Conservation (phyloP, 1,140 invertebrate genomes). For the Diachasma alloeum region DNA sequence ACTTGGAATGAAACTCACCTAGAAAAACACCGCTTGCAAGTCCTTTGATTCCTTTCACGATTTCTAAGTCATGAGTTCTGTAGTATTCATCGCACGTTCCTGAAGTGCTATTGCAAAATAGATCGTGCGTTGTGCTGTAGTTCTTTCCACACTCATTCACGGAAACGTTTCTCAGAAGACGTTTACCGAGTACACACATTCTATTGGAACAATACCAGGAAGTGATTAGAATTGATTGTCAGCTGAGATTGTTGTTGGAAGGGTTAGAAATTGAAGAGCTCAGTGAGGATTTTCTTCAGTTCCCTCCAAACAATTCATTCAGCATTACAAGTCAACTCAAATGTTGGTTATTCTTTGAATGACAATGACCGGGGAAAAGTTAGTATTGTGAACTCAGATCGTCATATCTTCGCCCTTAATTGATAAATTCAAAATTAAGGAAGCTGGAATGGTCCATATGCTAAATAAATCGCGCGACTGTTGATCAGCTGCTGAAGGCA, state of each 20-base stretch:
- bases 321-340: not conserved
- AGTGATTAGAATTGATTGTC: slow-evolving; percentile 18
- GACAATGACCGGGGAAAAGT: too few relatives aligned
- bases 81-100: slow-evolving; percentile 83
- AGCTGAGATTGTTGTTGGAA: not conserved
- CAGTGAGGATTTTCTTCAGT: not conserved
- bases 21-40: slow-evolving; percentile 80
- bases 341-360: not conserved
- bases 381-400: too few relatives aligned
- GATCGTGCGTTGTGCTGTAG: slow-evolving; percentile 69
- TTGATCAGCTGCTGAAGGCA: too few relatives aligned
- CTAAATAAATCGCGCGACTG: too few relatives aligned
- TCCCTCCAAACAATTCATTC: not conserved
- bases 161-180: slow-evolving; percentile 81
- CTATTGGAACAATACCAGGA: slow-evolving; percentile 66
- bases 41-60: slow-evolving; percentile 78
- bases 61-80: slow-evolving; percentile 63
- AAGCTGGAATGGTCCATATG: too few relatives aligned
- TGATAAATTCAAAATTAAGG: too few relatives aligned
- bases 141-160: slow-evolving; percentile 81
- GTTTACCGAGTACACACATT: slow-evolving; percentile 91
- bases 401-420: too few relatives aligned
- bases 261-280: not conserved
- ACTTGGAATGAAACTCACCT: slow-evolving; percentile 61
- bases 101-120: slow-evolving; percentile 75